Evolutionary conservation across 1,140 invertebrate genomes (phyloP), one percentile per base, ranked within the genome.

Genomic region (Campoletis sonorensis): DNA sequence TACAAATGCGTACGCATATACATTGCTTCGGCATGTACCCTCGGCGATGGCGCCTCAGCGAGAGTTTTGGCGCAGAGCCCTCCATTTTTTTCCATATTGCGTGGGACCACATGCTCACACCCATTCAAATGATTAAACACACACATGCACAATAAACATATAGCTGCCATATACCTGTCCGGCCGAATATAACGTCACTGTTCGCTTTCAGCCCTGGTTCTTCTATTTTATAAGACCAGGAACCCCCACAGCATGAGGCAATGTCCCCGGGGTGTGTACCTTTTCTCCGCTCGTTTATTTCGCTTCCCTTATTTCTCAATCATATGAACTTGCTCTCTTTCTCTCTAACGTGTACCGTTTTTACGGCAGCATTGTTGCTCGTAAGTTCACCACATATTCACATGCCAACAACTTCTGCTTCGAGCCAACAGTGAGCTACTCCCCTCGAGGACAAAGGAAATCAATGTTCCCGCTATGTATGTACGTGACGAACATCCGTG

Each of bases 381-480:
- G 51, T 68, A 49, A 16, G 58, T 16, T 23, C 61, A 64, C 23
- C 23, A 4, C n/a, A 64, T 64, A 64, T 64, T 23, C 23, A 64
- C 23, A 26, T 26, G n/a, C 61, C 11, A n/a, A 64, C 61, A 15
- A 64, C 11, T 26, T 27, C 61, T 64, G 61, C n/a, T 7, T 64
- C 51, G 51, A 64, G 13, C 23, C n/a, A 64, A 23, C n/a, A 27
- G 61, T 7, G 61, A 64, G 61, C 18, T 70, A 54, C 40, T 79
- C 37, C 64, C 54, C 37, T 23, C 61, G 37, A 37, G 45, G 67
- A 84, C 84, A 88, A 89, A 85, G 82, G 82, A 82, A 85, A 86
- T 87, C 86, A 84, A 86, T 85, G 86, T 85, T 87, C 82, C 81
- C 83, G 83, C 82, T 54, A 21, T 54, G 8, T 54, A 21, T 54